phyloP scores from a whole-genome alignment of 2,113 vertebrate genomes.

The Ailurus styani region DNA sequence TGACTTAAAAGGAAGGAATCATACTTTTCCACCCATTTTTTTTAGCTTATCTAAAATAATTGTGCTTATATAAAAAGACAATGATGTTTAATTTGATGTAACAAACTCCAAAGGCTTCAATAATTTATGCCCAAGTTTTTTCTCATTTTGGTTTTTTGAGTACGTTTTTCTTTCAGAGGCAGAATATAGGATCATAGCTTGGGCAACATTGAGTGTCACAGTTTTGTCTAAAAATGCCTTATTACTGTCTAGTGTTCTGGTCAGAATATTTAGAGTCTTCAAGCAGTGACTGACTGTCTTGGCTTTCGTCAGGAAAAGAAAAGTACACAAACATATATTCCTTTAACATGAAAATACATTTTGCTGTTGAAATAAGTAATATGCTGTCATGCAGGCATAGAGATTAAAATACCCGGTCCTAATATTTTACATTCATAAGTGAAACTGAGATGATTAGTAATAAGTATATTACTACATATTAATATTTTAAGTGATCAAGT shows the following conservation, averaged over 20 bases:
- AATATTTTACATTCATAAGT: conserved; percentile 31
- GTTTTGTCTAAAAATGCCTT: conserved; percentile 43
- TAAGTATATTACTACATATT: conserved; percentile 45
- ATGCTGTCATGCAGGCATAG: background rate
- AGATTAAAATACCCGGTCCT: conserved; percentile 1
- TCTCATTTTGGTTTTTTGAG: background rate
- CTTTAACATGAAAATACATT: conserved; percentile 39
- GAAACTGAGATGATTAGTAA: conserved; percentile 51
- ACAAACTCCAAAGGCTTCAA: background rate
- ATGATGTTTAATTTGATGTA: background rate
- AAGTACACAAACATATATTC: conserved; percentile 26
- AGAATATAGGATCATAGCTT: background rate
- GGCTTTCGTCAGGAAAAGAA: conserved; percentile 12
- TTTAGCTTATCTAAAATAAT: conserved; percentile 51
- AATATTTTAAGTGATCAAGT: conserved; percentile 17
- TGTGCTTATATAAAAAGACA: background rate
- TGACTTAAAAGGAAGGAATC: conserved; percentile 49
- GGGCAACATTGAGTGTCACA: conserved; percentile 14
- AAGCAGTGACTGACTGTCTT: conserved; percentile 23
- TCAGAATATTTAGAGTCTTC: conserved; percentile 9
- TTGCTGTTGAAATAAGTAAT: conserved; percentile 26
- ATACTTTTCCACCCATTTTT: background rate
- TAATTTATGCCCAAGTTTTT: background rate
- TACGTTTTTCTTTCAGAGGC: background rate
- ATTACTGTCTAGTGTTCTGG: conserved; percentile 41